These are phyloP conservation scores for Barnardius zonarius DNA, from an alignment of 2,113 vertebrate species.

Conservation along the genomic window DNA sequence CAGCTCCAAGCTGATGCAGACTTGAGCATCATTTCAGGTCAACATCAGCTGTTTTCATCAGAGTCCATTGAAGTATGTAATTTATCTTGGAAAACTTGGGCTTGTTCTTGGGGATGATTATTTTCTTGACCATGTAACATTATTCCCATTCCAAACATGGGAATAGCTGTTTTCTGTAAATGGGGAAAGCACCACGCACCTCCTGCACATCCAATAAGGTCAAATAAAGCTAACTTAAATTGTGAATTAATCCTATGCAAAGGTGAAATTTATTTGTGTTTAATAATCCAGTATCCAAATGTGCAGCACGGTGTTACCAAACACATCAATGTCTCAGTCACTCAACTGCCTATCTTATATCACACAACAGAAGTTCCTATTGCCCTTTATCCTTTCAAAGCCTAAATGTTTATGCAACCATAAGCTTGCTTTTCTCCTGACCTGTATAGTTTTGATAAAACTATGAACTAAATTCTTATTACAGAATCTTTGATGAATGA, in stretches of 20 bases:
- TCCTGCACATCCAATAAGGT: accelerated
- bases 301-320: not conserved
- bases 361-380: not conserved
- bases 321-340: not conserved
- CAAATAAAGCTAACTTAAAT: not conserved
- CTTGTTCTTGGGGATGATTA: not conserved
- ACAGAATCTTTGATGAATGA: not conserved
- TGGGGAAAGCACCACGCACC: not conserved
- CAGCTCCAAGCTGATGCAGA: not conserved
- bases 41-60: not conserved
- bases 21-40: not conserved
- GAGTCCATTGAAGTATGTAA: not conserved
- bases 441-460: not conserved
- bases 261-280: not conserved
- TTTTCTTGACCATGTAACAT: not conserved
- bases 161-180: not conserved
- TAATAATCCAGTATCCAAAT: not conserved
- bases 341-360: not conserved
- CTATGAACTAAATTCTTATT: not conserved
- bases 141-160: not conserved
- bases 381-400: not conserved
- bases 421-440: not conserved
- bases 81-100: not conserved
- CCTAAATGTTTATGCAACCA: not conserved
- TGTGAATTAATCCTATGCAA: not conserved